Evolutionary conservation across 2,888 invertebrate species (phyloP), one percentile per base, ranked within the genome.

Genomic region (Hirtodrosophila duncani): DNA sequence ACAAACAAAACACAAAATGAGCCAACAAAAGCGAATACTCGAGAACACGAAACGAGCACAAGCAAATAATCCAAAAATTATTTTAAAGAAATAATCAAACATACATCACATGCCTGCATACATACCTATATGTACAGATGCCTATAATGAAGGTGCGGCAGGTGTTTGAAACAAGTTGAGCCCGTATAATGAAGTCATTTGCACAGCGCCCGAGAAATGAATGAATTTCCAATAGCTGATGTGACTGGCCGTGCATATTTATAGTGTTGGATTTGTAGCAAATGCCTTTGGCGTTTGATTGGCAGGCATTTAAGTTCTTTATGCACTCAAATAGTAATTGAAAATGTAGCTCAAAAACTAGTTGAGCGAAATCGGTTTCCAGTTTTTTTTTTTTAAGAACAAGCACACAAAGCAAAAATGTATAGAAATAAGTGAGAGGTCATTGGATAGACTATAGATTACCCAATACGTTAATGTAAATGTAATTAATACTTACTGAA

Each of bases 111-210:
- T 37, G 33, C 13, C 44, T 20, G 46, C 21, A 37, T 20, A 30
- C 18, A 37, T 46, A 33, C n/a, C n/a, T n/a, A n/a, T n/a, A n/a
- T n/a, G n/a, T n/a, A n/a, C n/a, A n/a, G n/a, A n/a, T n/a, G n/a
- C n/a, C n/a, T n/a, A n/a, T 16, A 46, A 57, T 36, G 30, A 41
- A 58, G 48, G 14, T 50, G 58, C 67, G 72, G 58, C 75, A 66
- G 61, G 66, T 65, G 66, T 58, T 8, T 37, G 18, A 11, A 46
- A 45, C 30, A 24, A 36, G 44, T 52, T 49, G 18, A 36, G 11
- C 26, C 50, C 49, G 33, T 36, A 46, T 65, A 65, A 65, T 69
- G 43, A 68, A 69, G 69, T 48, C 46, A 69, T 67, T 69, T 66
- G 66, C 66, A 69, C 62, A 55, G 46, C 33, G n/a, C n/a, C n/a